Evolutionary conservation across 1,140 invertebrate species (phyloP), one percentile per base, ranked within the genome.

Genomic region (Drosophila parvula): DNA sequence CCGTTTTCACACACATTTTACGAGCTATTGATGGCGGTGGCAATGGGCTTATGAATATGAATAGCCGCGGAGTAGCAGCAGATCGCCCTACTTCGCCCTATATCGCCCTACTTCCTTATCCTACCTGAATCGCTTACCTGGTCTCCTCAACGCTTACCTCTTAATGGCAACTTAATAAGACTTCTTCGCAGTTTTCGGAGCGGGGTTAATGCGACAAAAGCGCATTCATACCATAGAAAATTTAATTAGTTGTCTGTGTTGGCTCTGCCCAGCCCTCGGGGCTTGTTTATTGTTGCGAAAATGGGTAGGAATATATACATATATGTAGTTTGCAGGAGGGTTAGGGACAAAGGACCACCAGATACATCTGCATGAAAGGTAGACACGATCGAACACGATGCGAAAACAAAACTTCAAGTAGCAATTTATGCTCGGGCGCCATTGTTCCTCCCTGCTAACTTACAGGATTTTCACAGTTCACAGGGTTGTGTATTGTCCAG

Each of bases 1-100:
- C 16, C 81, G 71, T 62, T 85, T 85, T 84, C 77, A 84, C 81
- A 84, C 77, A 84, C 81, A 80, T 83, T 82, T 83, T 84, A 83
- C 77, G 81, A 83, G 76, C 81, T 83, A 84, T 84, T 84, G 81
- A 85, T 84, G 81, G 81, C 81, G 70, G 77, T 84, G 81, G 79
- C 79, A 84, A 84, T 80, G 81, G 70, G 73, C 81, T 84, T 85
- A 84, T 84, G 81, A 84, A 84, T 84, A 84, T 84, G 78, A 84
- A 84, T 84, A 84, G 78, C 50, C 41, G 45, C 12, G 14, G 55
- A 34, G 16, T 11, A 18, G 47, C 44, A 27, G 50, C 50, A 34
- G 63, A 16, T 28, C 63, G 50, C 63, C 63, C 28, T 41, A 70
- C 32, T 36, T 44, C 22, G 44, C 44, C 44, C 44, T 47, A 47